Conservation (phyloP, 2,888 invertebrate genomes). For the Miltochrista miniata region DNA sequence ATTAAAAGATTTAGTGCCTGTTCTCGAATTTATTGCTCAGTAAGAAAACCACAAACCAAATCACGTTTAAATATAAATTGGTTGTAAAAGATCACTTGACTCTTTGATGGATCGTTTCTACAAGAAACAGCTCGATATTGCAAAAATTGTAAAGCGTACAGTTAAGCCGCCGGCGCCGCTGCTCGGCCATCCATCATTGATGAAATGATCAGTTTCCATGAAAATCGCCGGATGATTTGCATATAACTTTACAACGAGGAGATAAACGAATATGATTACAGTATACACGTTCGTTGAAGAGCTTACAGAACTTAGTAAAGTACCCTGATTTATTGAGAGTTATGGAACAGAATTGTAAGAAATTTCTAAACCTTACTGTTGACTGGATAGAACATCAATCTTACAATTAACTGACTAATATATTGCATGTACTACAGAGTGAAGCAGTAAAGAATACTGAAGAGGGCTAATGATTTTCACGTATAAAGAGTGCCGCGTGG, state of each 20-base stretch:
- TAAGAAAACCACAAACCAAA: conserved; percentile 45
- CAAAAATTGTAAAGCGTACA: conserved; percentile 48
- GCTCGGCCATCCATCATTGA: conserved; percentile 49
- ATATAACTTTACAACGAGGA: conserved; percentile 45
- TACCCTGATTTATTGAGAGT: conserved; percentile 37
- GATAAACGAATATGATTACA: conserved; percentile 42
- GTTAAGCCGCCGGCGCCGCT: conserved; percentile 40
- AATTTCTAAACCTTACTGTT: no score
- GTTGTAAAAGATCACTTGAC: conserved; percentile 38
- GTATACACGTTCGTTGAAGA: conserved; percentile 26
- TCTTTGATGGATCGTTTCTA: conserved; percentile 51
- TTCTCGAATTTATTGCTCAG: conserved; percentile 41
- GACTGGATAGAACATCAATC: no score
- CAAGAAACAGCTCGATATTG: conserved; percentile 57
- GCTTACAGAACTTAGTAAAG: conserved; percentile 28
- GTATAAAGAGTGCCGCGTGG: conserved; percentile 16
- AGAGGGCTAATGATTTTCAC: conserved; percentile 18
- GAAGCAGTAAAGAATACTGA: not conserved
- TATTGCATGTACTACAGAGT: not conserved
- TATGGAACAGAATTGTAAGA: not conserved
- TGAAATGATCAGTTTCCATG: conserved; percentile 51
- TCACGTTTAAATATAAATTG: conserved; percentile 46
- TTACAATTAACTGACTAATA: no score
- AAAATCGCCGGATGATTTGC: conserved; percentile 57
- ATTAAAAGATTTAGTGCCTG: conserved; percentile 54